Percentiles rank a stretch among this genome's conserved stretches.
These are phyloP conservation scores for Morus bassanus DNA, from an alignment of 2,797 vertebrate genomes.

Conservation along the genomic window DNA sequence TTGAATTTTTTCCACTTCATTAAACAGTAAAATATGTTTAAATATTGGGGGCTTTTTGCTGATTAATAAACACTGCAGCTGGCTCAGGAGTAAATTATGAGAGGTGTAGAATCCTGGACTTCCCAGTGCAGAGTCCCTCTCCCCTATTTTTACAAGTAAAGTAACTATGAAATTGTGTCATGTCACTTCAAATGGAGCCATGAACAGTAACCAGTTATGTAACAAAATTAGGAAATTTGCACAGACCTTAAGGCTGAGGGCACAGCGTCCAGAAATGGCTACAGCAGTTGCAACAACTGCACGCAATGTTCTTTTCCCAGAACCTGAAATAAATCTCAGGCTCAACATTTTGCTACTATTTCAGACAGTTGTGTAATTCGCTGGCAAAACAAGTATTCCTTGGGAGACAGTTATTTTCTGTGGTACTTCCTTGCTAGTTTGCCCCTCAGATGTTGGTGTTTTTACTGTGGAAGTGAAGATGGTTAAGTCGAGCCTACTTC, in stretches of 20 bases:
- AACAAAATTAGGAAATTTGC: conserved; percentile 12
- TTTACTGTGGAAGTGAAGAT: background rate
- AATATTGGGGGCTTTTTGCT: background rate
- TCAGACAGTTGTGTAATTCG: background rate
- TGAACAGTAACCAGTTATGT: background rate
- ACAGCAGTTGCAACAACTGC: background rate
- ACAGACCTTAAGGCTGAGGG: background rate
- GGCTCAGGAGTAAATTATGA: background rate
- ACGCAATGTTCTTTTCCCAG: background rate
- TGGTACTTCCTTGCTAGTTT: background rate
- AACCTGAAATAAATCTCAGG: conserved; percentile 19
- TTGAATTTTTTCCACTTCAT: background rate
- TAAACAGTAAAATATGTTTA: background rate
- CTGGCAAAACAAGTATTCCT: background rate
- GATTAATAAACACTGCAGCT: background rate
- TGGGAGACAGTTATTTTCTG: background rate
- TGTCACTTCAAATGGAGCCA: background rate
- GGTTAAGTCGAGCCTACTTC: background rate
- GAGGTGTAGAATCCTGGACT: background rate
- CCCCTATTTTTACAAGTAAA: background rate
- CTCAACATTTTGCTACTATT: background rate
- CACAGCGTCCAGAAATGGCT: conserved; percentile 17
- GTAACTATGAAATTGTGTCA: background rate
- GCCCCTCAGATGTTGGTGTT: background rate
- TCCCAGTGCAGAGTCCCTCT: background rate